Evolutionary conservation across 2,113 vertebrate genomes (phyloP).

Genomic region (Turnix velox): DNA sequence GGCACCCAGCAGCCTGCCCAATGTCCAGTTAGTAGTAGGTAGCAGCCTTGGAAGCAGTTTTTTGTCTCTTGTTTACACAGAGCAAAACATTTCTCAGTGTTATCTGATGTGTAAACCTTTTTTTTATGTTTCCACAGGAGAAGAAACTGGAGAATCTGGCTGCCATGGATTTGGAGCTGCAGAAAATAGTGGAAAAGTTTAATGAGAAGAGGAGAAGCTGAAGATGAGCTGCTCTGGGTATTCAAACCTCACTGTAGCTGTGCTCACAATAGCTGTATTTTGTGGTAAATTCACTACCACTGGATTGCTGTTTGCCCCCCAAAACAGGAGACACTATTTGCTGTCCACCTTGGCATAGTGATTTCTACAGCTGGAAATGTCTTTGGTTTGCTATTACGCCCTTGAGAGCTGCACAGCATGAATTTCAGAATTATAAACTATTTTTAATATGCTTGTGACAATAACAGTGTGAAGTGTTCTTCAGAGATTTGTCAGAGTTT

Average conservation of each 20-base stretch:
- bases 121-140: slow-evolving; percentile 70
- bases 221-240: neutral
- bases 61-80: neutral
- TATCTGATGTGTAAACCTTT: fast-evolving
- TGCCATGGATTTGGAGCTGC: slow-evolving; percentile 87
- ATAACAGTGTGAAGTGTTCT: slow-evolving; percentile 69
- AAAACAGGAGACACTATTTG: slow-evolving; percentile 59
- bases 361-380: slow-evolving; percentile 59
- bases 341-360: slow-evolving; percentile 55
- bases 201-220: slow-evolving; percentile 72
- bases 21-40: neutral
- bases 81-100: fast-evolving
- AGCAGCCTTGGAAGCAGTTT: neutral
- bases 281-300: slow-evolving; percentile 45
- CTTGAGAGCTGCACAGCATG: slow-evolving; percentile 76
- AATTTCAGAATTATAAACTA: slow-evolving; percentile 50
- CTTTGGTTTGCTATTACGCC: slow-evolving; percentile 75
- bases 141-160: slow-evolving; percentile 87
- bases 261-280: neutral
- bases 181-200: slow-evolving; percentile 86
- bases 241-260: neutral
- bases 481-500: slow-evolving; percentile 72
- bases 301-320: slow-evolving; percentile 37
- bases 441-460: slow-evolving; percentile 70
- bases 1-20: neutral